A percentile compares a stretch with the other conserved stretches of the same genome.
These are phyloP conservation scores for Mormyrus hasselquistii DNA, from an alignment of 2,797 vertebrate species.

Conservation along the genomic window DNA sequence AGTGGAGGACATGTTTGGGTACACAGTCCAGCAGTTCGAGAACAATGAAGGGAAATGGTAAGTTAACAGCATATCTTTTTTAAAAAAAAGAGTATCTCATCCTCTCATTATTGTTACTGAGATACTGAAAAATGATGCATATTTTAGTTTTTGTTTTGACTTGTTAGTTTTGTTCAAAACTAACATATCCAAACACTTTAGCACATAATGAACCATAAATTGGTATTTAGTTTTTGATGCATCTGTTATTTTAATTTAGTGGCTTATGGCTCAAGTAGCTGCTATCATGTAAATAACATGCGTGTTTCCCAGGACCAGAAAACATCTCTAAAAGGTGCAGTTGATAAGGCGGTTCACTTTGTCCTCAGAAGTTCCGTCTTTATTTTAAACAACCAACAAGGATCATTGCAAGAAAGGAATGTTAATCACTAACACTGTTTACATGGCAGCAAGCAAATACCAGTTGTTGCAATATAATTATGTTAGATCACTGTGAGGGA, in stretches of 20 bases:
- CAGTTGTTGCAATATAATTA: background rate
- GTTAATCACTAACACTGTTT: conserved; percentile 59
- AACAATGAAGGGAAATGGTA: conserved; percentile 96
- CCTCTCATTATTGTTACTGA: background rate
- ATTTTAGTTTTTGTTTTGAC: background rate
- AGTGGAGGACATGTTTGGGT: conserved; percentile 92
- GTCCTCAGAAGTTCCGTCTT: conserved; percentile 23
- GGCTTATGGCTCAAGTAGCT: conserved; percentile 34
- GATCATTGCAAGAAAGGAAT: conserved; percentile 60
- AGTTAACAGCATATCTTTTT: conserved; percentile 36
- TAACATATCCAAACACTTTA: background rate
- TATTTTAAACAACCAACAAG: conserved; percentile 35
- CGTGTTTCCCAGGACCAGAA: conserved; percentile 16
- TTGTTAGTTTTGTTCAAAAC: background rate
- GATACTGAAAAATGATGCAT: background rate
- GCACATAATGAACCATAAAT: conserved; percentile 3
- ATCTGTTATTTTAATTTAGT: conserved; percentile 43
- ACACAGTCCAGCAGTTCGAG: conserved; percentile 93
- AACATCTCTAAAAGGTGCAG: background rate
- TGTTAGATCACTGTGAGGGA: background rate
- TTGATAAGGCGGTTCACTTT: background rate
- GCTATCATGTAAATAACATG: conserved; percentile 27
- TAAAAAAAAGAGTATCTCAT: background rate
- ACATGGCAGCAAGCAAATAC: conserved; percentile 43
- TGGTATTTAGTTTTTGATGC: conserved; percentile 38